Evolutionary conservation across 1,140 invertebrate species (phyloP).

Genomic region (Leptoteleia sp.): DNA sequence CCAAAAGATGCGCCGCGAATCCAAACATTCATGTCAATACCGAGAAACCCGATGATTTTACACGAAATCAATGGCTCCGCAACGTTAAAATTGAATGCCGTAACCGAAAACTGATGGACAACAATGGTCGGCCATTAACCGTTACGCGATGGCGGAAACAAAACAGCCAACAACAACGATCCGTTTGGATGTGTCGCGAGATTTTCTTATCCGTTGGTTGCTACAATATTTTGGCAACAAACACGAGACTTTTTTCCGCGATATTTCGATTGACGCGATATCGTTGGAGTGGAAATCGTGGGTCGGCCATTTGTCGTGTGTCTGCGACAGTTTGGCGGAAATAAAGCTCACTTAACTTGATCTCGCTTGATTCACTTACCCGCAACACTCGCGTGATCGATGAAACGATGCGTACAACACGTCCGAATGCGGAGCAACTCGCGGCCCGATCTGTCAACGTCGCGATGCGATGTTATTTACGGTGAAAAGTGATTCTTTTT

Average conservation of each 20-base stretch:
- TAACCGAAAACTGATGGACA: conserved; percentile 22
- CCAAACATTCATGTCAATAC: not conserved
- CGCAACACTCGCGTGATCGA: conserved; percentile 53
- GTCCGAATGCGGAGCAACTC: conserved; percentile 1
- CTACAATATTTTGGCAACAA: too few species aligned
- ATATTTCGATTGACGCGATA: too few species aligned
- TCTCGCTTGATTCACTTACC: conserved; percentile 64
- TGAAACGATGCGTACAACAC: conserved; percentile 26
- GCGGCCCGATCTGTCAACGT: conserved; percentile 79
- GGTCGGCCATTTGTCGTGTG: conserved; percentile 78
- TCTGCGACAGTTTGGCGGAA: conserved; percentile 72
- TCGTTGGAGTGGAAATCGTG: not conserved
- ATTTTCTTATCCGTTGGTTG: too few species aligned
- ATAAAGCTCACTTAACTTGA: conserved; percentile 71
- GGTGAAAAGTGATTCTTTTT: conserved; percentile 70
- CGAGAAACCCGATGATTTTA: not conserved
- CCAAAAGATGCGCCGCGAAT: not conserved
- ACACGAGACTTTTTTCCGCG: not conserved
- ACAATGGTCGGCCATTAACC: conserved; percentile 49
- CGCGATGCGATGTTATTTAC: conserved; percentile 79
- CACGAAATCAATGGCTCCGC: not conserved
- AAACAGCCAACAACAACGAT: conserved; percentile 13
- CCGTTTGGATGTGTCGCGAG: too few species aligned
- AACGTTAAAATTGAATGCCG: not conserved
- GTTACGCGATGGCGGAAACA: conserved; percentile 42